Conservation (phyloP, 2,113 vertebrate genomes). For the Nerophis ophidion region DNA sequence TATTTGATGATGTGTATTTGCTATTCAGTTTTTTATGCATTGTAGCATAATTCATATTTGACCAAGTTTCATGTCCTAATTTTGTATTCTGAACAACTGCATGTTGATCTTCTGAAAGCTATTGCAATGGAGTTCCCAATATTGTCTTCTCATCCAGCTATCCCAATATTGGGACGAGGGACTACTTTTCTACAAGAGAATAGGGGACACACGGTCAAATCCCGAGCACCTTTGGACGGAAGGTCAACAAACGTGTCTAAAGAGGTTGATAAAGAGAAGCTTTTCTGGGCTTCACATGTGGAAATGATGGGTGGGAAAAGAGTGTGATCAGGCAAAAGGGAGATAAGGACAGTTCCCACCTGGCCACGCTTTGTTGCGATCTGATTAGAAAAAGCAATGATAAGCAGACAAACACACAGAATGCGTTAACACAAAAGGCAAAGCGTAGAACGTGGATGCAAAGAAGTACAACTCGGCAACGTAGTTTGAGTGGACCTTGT, state of each 20-base stretch:
- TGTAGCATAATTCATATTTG: background rate
- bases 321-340: conserved; percentile 28
- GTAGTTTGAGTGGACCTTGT: conserved; percentile 26
- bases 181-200: conserved; percentile 9
- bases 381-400: conserved; percentile 68
- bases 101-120: conserved; percentile 58
- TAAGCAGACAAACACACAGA: conserved; percentile 44
- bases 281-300: conserved; percentile 17
- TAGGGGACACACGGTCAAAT: conserved; percentile 17
- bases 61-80: background rate
- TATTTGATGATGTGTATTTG: background rate
- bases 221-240: conserved; percentile 34
- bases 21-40: background rate
- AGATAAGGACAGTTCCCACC: conserved; percentile 70
- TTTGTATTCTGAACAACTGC: background rate
- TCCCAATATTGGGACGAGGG: conserved; percentile 47
- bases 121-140: conserved; percentile 41
- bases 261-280: conserved; percentile 15
- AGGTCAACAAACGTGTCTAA: conserved; percentile 9
- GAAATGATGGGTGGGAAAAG: background rate
- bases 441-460: conserved; percentile 28
- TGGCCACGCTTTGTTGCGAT: conserved; percentile 74
- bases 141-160: conserved; percentile 27
- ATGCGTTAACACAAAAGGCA: conserved; percentile 18
- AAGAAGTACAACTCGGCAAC: conserved; percentile 26